phyloP scores from a whole-genome alignment of 2,888 invertebrate genomes.

The Gymnocheta viridis region DNA sequence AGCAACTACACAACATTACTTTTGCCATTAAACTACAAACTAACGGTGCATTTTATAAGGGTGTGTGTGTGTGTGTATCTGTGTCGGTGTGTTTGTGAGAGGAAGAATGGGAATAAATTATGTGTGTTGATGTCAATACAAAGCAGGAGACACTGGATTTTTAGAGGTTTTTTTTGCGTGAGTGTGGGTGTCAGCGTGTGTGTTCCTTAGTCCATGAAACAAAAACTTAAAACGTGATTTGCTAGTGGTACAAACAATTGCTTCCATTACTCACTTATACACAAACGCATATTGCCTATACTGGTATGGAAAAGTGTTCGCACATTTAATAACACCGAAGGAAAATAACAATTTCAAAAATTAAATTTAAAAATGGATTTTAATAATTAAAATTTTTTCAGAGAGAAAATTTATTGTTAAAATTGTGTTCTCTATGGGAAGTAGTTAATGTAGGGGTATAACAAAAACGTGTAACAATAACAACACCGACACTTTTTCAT shows the following conservation, averaged over 20 bases:
- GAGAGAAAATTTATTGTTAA: no score
- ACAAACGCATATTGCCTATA: conserved; percentile 10
- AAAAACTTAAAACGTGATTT: conserved; percentile 61
- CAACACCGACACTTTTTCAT: no score
- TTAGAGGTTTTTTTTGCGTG: not conserved
- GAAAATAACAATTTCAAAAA: not conserved
- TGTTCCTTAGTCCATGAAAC: conserved; percentile 25
- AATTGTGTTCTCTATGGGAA: no score
- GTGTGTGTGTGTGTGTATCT: not conserved
- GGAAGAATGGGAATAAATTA: not conserved
- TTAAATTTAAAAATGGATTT: not conserved
- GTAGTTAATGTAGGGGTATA: no score
- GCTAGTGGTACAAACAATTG: conserved; percentile 38
- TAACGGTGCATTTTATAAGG: conserved; percentile 8
- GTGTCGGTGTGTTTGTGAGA: not conserved
- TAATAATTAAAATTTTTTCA: no score
- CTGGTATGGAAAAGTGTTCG: not conserved
- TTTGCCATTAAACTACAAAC: conserved; percentile 48
- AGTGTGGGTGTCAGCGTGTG: not conserved
- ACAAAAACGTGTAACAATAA: no score
- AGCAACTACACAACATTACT: conserved; percentile 56
- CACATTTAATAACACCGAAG: not conserved
- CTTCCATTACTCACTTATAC: not conserved
- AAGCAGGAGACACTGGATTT: conserved; percentile 45
- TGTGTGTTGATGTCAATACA: conserved; percentile 17